A percentile compares a stretch with the other conserved stretches of the same genome.
Evolutionary conservation across 2,797 vertebrate genomes (phyloP).

Genomic region (Sebastes vulpes): DNA sequence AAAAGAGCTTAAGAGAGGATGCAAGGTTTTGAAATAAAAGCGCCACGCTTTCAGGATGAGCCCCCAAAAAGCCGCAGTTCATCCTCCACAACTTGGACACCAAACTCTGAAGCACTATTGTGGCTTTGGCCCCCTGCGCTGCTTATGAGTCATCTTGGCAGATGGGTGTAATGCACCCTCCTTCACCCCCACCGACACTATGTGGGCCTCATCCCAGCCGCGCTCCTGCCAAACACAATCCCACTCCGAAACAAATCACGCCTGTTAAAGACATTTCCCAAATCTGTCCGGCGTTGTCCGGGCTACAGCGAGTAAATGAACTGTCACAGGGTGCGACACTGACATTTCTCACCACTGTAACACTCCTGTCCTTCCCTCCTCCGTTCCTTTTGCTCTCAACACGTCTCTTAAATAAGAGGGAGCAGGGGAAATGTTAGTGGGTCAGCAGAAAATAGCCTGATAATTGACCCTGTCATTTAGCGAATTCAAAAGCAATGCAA

Average conservation of each 20-base stretch:
- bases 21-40: background rate
- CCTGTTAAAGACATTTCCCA: constrained; percentile 20
- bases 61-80: background rate
- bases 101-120: constrained; percentile 5
- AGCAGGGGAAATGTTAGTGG: constrained; percentile 52
- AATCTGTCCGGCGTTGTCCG: background rate
- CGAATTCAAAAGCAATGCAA: constrained; percentile 44
- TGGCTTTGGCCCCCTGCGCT: constrained; percentile 8
- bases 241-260: background rate
- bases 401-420: constrained; percentile 50
- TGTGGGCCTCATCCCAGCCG: constrained; percentile 26
- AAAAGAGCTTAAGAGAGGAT: background rate
- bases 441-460: constrained; percentile 79
- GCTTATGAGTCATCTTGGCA: constrained; percentile 56
- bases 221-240: constrained; percentile 24
- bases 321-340: background rate
- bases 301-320: constrained; percentile 5
- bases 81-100: constrained; percentile 10
- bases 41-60: background rate
- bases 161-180: constrained; percentile 21
- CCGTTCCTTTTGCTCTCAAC: constrained; percentile 12
- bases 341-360: constrained; percentile 16
- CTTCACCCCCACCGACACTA: constrained; percentile 9
- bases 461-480: constrained; percentile 77
- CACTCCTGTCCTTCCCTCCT: background rate